These are phyloP conservation scores for Aphyosemion australe DNA, from an alignment of 2,113 vertebrate species.

Conservation along the genomic window DNA sequence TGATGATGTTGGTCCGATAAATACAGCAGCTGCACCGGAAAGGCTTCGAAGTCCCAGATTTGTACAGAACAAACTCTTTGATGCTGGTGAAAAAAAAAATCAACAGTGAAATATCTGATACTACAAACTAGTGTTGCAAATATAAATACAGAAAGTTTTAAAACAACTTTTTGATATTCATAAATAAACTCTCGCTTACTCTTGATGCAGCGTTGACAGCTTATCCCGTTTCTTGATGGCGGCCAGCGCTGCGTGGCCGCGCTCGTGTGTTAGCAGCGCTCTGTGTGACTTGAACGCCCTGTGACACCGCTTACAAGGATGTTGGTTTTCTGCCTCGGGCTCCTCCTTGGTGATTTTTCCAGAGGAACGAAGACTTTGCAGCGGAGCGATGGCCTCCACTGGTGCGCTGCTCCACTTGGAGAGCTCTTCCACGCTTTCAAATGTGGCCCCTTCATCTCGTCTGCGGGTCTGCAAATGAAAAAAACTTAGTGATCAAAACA, in stretches of 20 bases:
- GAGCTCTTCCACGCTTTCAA: constrained; percentile 8
- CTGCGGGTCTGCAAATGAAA: constrained; percentile 25
- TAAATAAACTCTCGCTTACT: constrained; percentile 79
- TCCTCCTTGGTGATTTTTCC: neutral
- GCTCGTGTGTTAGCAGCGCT: constrained; percentile 89
- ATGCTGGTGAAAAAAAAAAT: constrained; percentile 6
- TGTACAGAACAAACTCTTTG: constrained; percentile 82
- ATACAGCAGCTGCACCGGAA: constrained; percentile 87
- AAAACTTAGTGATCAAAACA: neutral
- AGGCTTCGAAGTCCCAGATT: constrained; percentile 84
- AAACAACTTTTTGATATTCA: no score
- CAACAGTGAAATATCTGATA: neutral
- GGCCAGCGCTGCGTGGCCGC: constrained; percentile 88
- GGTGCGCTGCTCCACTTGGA: neutral
- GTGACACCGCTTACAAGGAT: constrained; percentile 85
- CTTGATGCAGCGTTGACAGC: constrained; percentile 83
- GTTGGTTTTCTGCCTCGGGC: constrained; percentile 48
- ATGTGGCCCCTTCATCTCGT: constrained; percentile 6
- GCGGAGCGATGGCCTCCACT: neutral
- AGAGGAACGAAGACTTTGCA: constrained; percentile 1
- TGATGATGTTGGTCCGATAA: constrained; percentile 87
- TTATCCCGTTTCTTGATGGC: constrained; percentile 86
- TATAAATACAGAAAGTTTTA: neutral
- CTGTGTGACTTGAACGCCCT: constrained; percentile 88
- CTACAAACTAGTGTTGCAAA: neutral